phyloP scores from a whole-genome alignment of 2,797 vertebrate species.

The Myotis daubentonii region DNA sequence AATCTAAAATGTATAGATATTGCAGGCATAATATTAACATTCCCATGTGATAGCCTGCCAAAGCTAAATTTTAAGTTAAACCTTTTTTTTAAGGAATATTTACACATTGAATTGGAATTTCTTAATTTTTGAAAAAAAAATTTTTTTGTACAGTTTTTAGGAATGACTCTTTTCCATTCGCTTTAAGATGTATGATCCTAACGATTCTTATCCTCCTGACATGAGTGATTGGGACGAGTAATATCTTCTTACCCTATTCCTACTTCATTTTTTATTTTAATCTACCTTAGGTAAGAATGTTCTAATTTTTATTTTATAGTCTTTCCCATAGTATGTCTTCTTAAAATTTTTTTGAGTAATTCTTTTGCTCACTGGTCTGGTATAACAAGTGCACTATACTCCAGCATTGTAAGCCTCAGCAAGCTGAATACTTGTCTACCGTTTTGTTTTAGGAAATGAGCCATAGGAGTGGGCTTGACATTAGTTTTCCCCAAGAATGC shows the following conservation, averaged over 20 bases:
- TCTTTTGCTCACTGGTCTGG: neutral
- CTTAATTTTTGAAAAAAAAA: neutral
- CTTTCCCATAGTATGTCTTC: neutral
- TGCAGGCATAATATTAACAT: neutral
- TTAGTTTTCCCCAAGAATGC: neutral
- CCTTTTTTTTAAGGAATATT: neutral
- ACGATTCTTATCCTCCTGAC: neutral
- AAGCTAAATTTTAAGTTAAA: neutral
- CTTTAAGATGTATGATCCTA: neutral
- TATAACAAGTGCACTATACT: neutral
- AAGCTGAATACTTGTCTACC: neutral
- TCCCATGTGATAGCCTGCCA: neutral
- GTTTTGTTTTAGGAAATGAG: conserved; percentile 26
- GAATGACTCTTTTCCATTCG: neutral
- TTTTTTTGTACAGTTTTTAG: neutral
- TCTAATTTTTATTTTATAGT: neutral
- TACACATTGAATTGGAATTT: neutral
- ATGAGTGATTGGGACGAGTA: neutral
- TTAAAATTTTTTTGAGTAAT: neutral
- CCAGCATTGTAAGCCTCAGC: neutral
- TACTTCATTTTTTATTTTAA: neutral
- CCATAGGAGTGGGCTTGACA: neutral
- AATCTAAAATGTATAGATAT: neutral
- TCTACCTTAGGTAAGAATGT: neutral
- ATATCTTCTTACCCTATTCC: neutral